Percentiles rank a stretch among this genome's conserved stretches.
Evolutionary conservation across 2,888 invertebrate species (phyloP).

Genomic region (Philaethria dido): DNA sequence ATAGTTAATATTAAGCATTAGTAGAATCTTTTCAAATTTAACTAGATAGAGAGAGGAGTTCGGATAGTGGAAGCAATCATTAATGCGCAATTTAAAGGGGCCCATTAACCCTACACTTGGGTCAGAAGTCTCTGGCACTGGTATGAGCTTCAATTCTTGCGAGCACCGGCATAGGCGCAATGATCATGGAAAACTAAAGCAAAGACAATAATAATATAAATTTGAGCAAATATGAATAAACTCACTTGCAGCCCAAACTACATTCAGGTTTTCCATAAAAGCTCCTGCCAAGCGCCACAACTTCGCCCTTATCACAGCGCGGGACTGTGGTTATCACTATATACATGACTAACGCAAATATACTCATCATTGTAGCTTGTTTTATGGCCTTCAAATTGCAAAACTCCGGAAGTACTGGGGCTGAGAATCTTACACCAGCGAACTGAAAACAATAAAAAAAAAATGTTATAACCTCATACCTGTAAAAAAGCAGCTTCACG

Average conservation of each 20-base stretch:
- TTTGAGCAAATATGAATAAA: neutral
- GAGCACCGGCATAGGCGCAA: no score
- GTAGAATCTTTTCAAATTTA: no score
- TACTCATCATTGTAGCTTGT: slow-evolving; percentile 38
- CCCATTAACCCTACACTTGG: no score
- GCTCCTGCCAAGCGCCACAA: slow-evolving; percentile 41
- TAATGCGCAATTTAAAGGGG: no score
- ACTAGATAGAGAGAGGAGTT: no score
- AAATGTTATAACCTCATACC: no score
- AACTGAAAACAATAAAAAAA: slow-evolving; percentile 40
- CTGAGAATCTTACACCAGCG: slow-evolving; percentile 44
- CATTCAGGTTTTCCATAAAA: slow-evolving; percentile 45
- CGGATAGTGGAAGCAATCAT: no score
- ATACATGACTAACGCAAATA: slow-evolving; percentile 37
- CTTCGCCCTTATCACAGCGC: slow-evolving; percentile 42
- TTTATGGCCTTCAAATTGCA: slow-evolving; percentile 37
- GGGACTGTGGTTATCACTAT: slow-evolving; percentile 34
- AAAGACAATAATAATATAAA: neutral
- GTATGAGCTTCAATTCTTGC: no score
- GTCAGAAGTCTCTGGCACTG: no score
- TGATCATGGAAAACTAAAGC: no score
- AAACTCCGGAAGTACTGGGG: slow-evolving; percentile 41
- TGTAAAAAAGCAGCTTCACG: no score
- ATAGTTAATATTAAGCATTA: no score
- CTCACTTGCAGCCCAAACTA: slow-evolving; percentile 49